Conservation (phyloP, 2,797 vertebrate genomes). For the Gambusia yucatana region DNA sequence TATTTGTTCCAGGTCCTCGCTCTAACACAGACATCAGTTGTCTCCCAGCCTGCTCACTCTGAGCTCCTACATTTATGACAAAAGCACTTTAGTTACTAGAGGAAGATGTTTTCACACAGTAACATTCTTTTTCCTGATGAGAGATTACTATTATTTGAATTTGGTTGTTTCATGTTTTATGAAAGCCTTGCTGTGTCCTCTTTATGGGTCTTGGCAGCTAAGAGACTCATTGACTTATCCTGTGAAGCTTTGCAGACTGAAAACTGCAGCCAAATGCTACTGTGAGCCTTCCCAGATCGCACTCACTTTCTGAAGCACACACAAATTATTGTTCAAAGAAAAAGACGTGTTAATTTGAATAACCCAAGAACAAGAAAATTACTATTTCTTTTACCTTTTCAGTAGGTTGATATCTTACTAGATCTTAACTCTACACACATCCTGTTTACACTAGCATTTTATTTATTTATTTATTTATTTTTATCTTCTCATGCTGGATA, state of each 20-base stretch:
- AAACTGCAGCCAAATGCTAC: slow-evolving; percentile 65
- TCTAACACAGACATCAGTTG: slow-evolving; percentile 66
- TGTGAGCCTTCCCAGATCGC: slow-evolving; percentile 70
- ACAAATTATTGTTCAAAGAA: slow-evolving; percentile 28
- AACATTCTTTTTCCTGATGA: slow-evolving; percentile 53
- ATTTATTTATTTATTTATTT: background rate
- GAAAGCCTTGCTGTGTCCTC: slow-evolving; percentile 50
- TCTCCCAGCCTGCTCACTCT: slow-evolving; percentile 40
- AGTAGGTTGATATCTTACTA: background rate
- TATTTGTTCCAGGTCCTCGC: slow-evolving; percentile 59
- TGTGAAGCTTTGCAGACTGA: slow-evolving; percentile 66
- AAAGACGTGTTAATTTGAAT: slow-evolving; percentile 21
- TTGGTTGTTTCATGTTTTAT: slow-evolving; percentile 68
- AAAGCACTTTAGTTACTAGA: slow-evolving; percentile 16
- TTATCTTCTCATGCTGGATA: slow-evolving; percentile 22
- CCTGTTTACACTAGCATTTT: background rate
- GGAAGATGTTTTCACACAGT: slow-evolving; percentile 36
- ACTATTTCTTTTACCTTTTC: background rate
- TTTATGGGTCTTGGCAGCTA: slow-evolving; percentile 64
- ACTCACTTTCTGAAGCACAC: slow-evolving; percentile 34
- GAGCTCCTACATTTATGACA: slow-evolving; percentile 50
- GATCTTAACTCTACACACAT: background rate
- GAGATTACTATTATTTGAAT: slow-evolving; percentile 64
- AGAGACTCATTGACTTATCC: slow-evolving; percentile 68
- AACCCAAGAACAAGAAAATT: slow-evolving; percentile 16